Percentiles rank a stretch among this genome's conserved stretches.
Evolutionary conservation across 2,797 vertebrate genomes (phyloP).

Genomic region (Gambusia yucatana): DNA sequence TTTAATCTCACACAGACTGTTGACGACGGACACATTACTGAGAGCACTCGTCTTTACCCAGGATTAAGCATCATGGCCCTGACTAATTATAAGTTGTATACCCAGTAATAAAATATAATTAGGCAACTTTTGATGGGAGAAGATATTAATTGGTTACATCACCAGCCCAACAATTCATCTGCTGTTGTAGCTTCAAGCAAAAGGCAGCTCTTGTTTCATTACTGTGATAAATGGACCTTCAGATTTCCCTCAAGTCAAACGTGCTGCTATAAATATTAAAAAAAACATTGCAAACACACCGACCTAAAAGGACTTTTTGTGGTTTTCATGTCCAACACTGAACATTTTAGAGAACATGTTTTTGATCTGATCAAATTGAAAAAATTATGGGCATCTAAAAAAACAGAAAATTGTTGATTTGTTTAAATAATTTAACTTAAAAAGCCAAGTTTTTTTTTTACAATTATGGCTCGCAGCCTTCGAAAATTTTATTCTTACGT

Average conservation of each 20-base stretch:
- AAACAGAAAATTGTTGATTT: background rate
- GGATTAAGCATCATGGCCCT: constrained; percentile 55
- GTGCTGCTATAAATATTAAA: constrained; percentile 6
- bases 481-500: background rate
- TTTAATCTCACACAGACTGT: constrained; percentile 63
- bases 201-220: constrained; percentile 25
- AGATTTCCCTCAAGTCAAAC: constrained; percentile 15
- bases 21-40: constrained; percentile 46
- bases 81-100: constrained; percentile 65
- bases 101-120: constrained; percentile 63
- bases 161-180: constrained; percentile 50
- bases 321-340: background rate
- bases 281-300: background rate
- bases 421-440: background rate
- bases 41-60: constrained; percentile 42
- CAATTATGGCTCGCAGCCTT: background rate
- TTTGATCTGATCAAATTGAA: background rate
- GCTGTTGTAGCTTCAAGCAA: constrained; percentile 33
- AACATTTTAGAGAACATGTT: background rate
- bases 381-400: background rate
- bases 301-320: background rate
- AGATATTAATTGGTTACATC: constrained; percentile 62
- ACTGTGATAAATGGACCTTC: constrained; percentile 5
- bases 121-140: constrained; percentile 59
- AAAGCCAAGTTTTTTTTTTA: background rate